These are phyloP conservation scores for Acanthiza pusilla DNA, from an alignment of 2,797 vertebrate species.

Conservation along the genomic window DNA sequence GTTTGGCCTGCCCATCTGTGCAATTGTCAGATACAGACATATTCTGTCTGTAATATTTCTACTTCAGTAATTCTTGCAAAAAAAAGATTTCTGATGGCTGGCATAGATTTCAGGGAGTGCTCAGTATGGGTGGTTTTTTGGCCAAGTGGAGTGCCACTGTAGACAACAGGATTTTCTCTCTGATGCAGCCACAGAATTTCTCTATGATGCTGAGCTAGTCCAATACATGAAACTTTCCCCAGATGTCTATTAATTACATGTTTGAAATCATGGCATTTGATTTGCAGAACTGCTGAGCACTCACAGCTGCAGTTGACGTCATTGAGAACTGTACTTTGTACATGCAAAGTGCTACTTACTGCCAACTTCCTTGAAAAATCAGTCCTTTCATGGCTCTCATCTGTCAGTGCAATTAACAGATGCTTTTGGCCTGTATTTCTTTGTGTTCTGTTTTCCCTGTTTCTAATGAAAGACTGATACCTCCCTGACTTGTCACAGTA, in stretches of 20 bases:
- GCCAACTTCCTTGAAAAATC: slow-evolving; percentile 33
- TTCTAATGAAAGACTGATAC: background rate
- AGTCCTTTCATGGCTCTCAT: background rate
- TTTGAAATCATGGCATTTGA: background rate
- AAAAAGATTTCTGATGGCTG: background rate
- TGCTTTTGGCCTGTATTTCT: background rate
- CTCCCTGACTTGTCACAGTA: background rate
- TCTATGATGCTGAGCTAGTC: background rate
- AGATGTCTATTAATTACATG: background rate
- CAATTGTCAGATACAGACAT: background rate
- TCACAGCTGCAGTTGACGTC: slow-evolving; percentile 30
- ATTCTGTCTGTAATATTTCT: background rate
- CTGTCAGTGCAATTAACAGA: background rate
- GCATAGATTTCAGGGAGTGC: background rate
- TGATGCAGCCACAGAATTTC: background rate
- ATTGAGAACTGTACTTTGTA: background rate
- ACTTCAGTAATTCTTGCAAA: background rate
- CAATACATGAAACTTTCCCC: background rate
- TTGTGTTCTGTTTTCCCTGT: background rate
- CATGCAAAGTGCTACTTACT: background rate
- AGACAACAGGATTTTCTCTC: background rate
- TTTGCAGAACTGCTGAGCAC: slow-evolving; percentile 23
- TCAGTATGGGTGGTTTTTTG: background rate
- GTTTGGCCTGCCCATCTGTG: background rate
- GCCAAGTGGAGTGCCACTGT: background rate